phyloP scores from a whole-genome alignment of 2,113 vertebrate species.

The Phrynosoma blainvillii region DNA sequence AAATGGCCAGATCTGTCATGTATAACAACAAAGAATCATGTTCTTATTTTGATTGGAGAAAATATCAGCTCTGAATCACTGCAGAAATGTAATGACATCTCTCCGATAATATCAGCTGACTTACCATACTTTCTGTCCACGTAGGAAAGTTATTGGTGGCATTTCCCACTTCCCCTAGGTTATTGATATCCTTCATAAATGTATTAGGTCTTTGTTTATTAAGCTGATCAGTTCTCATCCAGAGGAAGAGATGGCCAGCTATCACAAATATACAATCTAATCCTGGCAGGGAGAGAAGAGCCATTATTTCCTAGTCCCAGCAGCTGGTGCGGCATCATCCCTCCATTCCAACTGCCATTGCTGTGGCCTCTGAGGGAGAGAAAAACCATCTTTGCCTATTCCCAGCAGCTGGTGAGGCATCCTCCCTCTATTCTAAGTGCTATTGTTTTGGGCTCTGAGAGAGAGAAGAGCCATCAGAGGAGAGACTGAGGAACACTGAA shows the following conservation, averaged over 20 bases:
- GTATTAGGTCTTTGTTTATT: neutral
- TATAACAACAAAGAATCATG: neutral
- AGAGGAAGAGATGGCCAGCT: neutral
- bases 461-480: no score
- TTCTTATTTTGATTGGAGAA: neutral
- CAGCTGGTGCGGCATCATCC: no score
- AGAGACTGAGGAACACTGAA: no score
- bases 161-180: neutral
- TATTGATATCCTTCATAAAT: no score
- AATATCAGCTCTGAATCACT: conserved; percentile 10
- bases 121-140: neutral
- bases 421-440: no score
- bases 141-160: neutral
- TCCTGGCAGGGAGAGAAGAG: no score
- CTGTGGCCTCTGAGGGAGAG: no score
- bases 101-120: neutral
- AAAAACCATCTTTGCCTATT: no score
- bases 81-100: neutral
- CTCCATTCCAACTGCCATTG: no score
- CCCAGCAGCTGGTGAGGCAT: no score
- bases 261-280: neutral
- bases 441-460: no score
- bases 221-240: neutral
- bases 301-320: no score
- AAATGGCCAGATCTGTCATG: neutral